A percentile compares a stretch with the other conserved stretches of the same genome.
These are phyloP conservation scores for Sparidentex hasta DNA, from an alignment of 2,797 vertebrate species.

Conservation along the genomic window DNA sequence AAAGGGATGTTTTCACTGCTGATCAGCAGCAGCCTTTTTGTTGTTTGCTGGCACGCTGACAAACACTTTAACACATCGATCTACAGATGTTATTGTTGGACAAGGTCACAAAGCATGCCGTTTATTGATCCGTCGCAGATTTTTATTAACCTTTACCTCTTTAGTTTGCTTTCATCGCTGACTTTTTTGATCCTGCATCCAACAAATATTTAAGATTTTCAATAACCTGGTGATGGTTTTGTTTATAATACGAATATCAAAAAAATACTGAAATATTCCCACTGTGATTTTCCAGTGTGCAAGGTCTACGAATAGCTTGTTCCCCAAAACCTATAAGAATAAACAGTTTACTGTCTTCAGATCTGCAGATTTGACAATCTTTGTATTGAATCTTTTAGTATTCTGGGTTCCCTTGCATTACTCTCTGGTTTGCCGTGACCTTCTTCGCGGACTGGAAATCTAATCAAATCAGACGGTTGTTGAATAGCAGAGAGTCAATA, in stretches of 20 bases:
- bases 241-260: background rate
- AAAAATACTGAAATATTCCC: no score
- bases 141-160: background rate
- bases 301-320: background rate
- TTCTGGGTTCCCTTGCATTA: conserved; percentile 18
- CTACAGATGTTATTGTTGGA: background rate
- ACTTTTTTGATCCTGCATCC: background rate
- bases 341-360: background rate
- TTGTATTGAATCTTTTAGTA: no score
- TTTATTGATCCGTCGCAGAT: conserved; percentile 1
- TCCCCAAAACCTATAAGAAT: background rate
- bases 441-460: conserved; percentile 51
- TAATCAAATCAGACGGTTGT: conserved; percentile 41
- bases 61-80: background rate
- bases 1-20: background rate
- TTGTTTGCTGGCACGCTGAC: background rate
- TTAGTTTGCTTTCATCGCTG: background rate
- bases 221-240: background rate
- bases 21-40: background rate
- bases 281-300: no score
- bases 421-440: conserved; percentile 23
- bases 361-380: conserved; percentile 5
- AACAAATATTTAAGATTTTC: background rate
- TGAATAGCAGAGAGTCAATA: conserved; percentile 67
- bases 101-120: background rate